phyloP scores from a whole-genome alignment of 1,140 invertebrate genomes.

The Papilio glaucus region DNA sequence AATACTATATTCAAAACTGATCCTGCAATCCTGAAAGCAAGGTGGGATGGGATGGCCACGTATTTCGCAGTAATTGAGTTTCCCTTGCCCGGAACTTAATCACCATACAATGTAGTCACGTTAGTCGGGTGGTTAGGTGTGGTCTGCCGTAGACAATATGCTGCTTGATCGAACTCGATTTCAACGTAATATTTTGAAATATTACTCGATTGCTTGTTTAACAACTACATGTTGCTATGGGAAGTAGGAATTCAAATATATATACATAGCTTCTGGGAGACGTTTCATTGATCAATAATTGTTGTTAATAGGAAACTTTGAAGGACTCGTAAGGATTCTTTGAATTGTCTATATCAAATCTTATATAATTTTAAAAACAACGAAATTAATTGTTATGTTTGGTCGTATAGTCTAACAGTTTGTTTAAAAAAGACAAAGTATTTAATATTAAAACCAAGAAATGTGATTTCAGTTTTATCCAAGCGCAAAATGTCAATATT shows the following conservation, averaged over 20 bases:
- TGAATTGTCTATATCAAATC: no score
- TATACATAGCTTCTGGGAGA: no score
- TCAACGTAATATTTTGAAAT: not conserved
- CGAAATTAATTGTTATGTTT: no score
- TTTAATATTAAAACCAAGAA: not conserved
- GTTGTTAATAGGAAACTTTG: no score
- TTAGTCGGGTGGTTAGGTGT: not conserved
- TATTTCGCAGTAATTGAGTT: not conserved
- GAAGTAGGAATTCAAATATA: no score
- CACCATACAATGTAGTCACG: not conserved
- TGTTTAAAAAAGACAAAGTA: not conserved
- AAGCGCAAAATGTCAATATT: constrained; percentile 14
- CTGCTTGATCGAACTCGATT: not conserved
- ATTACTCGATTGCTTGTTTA: not conserved
- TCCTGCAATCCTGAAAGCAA: not conserved
- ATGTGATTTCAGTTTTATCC: not conserved
- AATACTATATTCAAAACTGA: not conserved
- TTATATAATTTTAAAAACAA: no score
- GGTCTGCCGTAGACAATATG: not conserved
- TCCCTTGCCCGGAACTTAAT: not conserved
- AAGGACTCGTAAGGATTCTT: no score
- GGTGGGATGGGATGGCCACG: not conserved
- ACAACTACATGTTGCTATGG: not conserved
- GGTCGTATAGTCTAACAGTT: not conserved
- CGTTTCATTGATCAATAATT: no score